phyloP scores from a whole-genome alignment of 2,113 vertebrate genomes.

The Merops nubicus region DNA sequence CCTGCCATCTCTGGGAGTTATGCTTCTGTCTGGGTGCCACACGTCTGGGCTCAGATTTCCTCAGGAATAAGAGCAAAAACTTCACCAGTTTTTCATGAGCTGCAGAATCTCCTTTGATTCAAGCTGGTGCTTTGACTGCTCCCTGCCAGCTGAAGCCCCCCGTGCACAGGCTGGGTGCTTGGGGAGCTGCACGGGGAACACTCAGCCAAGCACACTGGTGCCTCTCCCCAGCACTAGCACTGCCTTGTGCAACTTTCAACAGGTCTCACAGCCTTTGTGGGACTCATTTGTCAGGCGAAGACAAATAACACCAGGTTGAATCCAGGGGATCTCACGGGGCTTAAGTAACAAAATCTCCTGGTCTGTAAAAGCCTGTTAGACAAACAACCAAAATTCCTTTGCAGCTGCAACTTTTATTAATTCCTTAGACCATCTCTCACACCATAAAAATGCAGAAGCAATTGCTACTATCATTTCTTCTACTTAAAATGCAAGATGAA shows the following conservation, averaged over 20 bases:
- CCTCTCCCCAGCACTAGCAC: not conserved
- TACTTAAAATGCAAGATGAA: not conserved
- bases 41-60: not conserved
- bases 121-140: not conserved
- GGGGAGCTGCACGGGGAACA: not conserved
- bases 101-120: not conserved
- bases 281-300: not conserved
- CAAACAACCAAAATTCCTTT: not conserved
- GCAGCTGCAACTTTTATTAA: not conserved
- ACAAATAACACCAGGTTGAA: not conserved
- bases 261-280: not conserved
- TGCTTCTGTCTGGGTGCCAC: rapidly evolving
- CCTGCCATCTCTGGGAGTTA: not conserved
- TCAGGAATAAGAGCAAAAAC: not conserved
- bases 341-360: too few relatives aligned
- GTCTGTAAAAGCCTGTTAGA: not conserved
- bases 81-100: not conserved
- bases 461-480: not conserved
- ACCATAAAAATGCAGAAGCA: not conserved
- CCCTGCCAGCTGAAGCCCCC: not conserved
- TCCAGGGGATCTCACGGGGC: not conserved
- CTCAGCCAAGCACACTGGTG: not conserved
- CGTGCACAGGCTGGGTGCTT: not conserved
- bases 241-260: not conserved
- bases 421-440: not conserved